Evolutionary conservation across 1,140 invertebrate species (phyloP), one percentile per base, ranked within the genome.

Genomic region (Drosophila busckii): DNA sequence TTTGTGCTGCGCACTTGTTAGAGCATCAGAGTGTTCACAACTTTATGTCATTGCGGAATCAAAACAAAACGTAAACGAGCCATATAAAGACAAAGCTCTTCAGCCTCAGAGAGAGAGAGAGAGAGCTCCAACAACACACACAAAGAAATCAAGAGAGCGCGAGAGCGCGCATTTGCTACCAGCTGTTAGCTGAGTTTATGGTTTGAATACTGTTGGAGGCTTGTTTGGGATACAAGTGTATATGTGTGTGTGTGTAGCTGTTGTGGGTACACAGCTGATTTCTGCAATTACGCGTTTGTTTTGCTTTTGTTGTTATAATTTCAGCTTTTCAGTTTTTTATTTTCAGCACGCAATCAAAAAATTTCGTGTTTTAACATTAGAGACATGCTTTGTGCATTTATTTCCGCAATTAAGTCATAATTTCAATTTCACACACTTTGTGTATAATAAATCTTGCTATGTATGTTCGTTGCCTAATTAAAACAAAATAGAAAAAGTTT

Each of bases 261-360:
- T n/a, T n/a, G n/a, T 83, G 67, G 76, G 73, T 85, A 85, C 78
- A 85, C 84, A 85, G 84, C 84, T 85, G 84, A 85, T 85, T 85
- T 85, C 84, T 84, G 83, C 83, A 78, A 82, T 78, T 85, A 83
- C 71, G 83, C 78, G 64, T 82, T 73, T 69, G 67, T 82, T 80
- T 84, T 82, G 68, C 71, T 73, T 70, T 76, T 76, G 56, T 80
- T 71, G 64, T 65, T 84, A n/a, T n/a, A n/a, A n/a, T n/a, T n/a
- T n/a, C n/a, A n/a, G 55, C 60, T 67, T 37, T 46, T 50, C 29
- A 29, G 73, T 42, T 56, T 54, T 22, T 46, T 44, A 52, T 44
- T 32, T 54, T 62, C 56, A 80, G 46, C 73, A 80, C 63, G 63
- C 71, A 78, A 80, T 49, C 37, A 62, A 60, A 80, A n/a, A n/a